These are phyloP conservation scores for Eueremaeus valkanovi DNA, from an alignment of 2,888 invertebrate species.

Conservation along the genomic window DNA sequence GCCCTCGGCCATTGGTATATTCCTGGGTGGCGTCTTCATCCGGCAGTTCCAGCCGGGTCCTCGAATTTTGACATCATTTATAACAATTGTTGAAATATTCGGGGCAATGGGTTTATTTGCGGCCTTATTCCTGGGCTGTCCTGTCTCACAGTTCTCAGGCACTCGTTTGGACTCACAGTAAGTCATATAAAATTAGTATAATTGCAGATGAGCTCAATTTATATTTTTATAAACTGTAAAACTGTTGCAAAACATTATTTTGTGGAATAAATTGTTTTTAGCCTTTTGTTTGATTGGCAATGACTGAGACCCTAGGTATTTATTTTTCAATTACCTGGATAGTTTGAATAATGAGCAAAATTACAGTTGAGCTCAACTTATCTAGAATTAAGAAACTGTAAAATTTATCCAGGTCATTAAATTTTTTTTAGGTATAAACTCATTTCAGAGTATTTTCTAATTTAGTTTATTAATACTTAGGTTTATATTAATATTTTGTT, in stretches of 20 bases:
- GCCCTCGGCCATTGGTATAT: conserved; percentile 41
- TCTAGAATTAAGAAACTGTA: too few species aligned
- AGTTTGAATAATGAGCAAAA: not conserved
- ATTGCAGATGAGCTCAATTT: too few species aligned
- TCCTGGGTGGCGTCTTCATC: conserved; percentile 48
- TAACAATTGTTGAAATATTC: conserved; percentile 49
- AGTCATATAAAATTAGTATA: not conserved
- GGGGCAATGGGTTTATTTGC: conserved; percentile 44
- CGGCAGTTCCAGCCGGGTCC: conserved; percentile 50
- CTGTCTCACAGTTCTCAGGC: not conserved
- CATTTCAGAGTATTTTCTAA: too few species aligned
- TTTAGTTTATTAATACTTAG: too few species aligned
- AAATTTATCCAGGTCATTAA: too few species aligned
- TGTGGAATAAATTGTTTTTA: too few species aligned
- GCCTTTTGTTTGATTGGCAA: too few species aligned
- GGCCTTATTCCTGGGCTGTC: conserved; percentile 46
- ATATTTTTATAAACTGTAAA: too few species aligned
- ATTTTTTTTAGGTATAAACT: too few species aligned
- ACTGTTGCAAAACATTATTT: not conserved
- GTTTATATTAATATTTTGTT: too few species aligned
- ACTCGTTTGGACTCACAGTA: not conserved
- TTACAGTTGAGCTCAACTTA: conserved; percentile 28
- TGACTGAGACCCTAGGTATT: too few species aligned
- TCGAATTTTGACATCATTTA: conserved; percentile 50
- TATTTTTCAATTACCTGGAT: not conserved